phyloP scores from a whole-genome alignment of 2,888 invertebrate genomes.

The Caprella mutica region DNA sequence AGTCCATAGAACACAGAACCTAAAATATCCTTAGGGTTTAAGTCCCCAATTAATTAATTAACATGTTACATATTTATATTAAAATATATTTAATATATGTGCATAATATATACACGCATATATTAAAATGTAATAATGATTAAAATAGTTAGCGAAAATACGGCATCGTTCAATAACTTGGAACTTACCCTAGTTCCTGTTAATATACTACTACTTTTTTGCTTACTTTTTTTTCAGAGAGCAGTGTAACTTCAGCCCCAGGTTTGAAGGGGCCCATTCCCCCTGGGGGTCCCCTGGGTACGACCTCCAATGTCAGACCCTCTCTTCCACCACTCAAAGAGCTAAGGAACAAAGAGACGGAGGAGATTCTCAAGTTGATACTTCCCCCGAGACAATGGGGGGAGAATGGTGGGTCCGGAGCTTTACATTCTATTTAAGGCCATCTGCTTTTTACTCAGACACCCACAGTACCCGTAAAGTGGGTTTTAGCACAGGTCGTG shows the following conservation, averaged over 20 bases:
- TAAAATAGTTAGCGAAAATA: not conserved
- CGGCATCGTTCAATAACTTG: too few relatives aligned
- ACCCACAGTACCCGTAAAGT: too few relatives aligned
- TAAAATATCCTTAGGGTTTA: too few relatives aligned
- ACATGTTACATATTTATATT: conserved; percentile 4
- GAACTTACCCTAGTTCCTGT: too few relatives aligned
- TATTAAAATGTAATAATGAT: not conserved
- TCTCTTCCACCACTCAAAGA: conserved; percentile 37
- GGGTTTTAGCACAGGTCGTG: too few relatives aligned
- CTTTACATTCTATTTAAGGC: too few relatives aligned
- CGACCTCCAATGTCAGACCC: not conserved
- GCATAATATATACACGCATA: conserved; percentile 4
- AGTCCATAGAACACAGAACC: too few relatives aligned
- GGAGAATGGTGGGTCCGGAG: conserved; percentile 62
- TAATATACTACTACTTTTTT: not conserved
- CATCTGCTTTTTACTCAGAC: too few relatives aligned
- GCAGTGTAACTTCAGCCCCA: conserved; percentile 19
- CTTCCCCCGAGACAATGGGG: conserved; percentile 92
- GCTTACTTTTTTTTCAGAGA: not conserved
- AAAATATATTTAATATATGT: not conserved
- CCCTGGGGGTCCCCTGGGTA: conserved; percentile 21
- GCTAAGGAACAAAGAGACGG: conserved; percentile 53
- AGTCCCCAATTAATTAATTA: too few relatives aligned
- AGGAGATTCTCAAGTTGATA: conserved; percentile 84
- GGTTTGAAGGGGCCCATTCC: conserved; percentile 20